A percentile compares a stretch with the other conserved stretches of the same genome.
These are phyloP conservation scores for Tetrax tetrax DNA, from an alignment of 2,113 vertebrate species.

Conservation along the genomic window DNA sequence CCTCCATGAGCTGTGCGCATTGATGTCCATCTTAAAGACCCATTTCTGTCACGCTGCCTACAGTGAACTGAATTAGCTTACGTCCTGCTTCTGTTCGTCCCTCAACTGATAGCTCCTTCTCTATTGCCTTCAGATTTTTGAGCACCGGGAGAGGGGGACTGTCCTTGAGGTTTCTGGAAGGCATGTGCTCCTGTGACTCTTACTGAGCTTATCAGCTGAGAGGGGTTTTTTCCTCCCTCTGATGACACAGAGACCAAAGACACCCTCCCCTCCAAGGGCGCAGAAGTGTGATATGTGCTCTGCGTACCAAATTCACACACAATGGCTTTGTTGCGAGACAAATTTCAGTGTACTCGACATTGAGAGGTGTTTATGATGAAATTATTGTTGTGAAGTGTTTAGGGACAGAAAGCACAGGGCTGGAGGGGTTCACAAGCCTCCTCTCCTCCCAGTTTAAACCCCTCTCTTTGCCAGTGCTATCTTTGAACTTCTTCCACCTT, in stretches of 20 bases:
- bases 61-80: background rate
- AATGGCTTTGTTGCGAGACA: background rate
- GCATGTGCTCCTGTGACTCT: background rate
- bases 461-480: background rate
- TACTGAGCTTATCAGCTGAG: background rate
- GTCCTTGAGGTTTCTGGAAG: background rate
- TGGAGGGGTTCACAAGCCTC: background rate
- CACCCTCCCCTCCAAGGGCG: background rate
- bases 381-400: background rate
- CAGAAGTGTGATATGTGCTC: background rate
- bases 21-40: constrained; percentile 4
- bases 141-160: background rate
- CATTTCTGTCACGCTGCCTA: constrained; percentile 28
- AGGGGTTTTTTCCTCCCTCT: background rate
- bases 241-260: background rate
- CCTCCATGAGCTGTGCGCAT: background rate
- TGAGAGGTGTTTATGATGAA: background rate
- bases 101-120: background rate
- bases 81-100: background rate
- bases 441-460: background rate
- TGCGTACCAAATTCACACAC: background rate
- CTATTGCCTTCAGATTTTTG: background rate
- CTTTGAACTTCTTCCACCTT: background rate
- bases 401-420: background rate
- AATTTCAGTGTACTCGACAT: background rate